Evolutionary conservation across 2,888 invertebrate genomes (phyloP), one percentile per base, ranked within the genome.

Genomic region (Pseudanteris insignis): DNA sequence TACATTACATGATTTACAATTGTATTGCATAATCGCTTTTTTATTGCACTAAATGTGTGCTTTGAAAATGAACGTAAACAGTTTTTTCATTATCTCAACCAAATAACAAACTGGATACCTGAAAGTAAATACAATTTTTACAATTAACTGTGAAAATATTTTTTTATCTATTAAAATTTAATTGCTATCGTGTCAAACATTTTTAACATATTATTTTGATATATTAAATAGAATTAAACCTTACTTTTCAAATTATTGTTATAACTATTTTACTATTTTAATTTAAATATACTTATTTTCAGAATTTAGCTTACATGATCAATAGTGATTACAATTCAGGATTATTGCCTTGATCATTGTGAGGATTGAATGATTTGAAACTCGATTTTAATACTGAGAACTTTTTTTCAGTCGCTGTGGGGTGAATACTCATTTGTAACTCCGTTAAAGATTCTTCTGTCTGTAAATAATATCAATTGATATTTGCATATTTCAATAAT

Each of bases 361-460:
- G 72, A n/a, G 71, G 63, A 67, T 71, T 73, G 24, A 71, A 69
- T 62, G 68, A 70, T 51, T 77, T 75, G 37, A 74, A 65, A 57
- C 67, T 70, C 46, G 79, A 76, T 62, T 81, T 81, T 63, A 84
- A 74, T 58, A 83, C 81, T 37, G 84, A 82, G 68, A 83, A 77
- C 66, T 84, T 80, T 72, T 84, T 83, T 69, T 82, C 83, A 55
- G 83, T 81, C 63, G 83, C 81, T 51, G 82, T 80, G n/a, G 84
- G 83, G 69, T 84, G 83, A 71, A 86, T 84, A 57, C 83, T 84
- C 74, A 86, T 86, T 78, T 91, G 85, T 48, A 92, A 82, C 78
- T 89, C 89, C 63, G 85, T 86, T 70, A 92, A 82, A 50, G 90
- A 89, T 78, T 88, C 88, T 81, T 92, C 91, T 64, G 91, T 91